Evolutionary conservation across 2,888 invertebrate species (phyloP).

Genomic region (Apeira syringaria): DNA sequence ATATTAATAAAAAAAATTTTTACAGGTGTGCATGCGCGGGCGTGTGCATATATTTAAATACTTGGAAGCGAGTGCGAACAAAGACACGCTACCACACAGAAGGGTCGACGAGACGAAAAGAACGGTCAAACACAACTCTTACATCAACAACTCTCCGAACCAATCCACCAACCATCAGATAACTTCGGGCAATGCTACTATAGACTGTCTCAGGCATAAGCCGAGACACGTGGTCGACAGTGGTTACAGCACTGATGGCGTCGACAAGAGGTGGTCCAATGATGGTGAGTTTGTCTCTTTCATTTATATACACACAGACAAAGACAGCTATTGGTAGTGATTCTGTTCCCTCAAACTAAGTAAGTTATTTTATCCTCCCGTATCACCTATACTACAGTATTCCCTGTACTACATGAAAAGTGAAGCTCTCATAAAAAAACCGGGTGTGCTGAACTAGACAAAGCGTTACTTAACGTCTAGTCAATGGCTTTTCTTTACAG

Average conservation of each 20-base stretch:
- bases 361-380: no score
- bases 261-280: slow-evolving; percentile 93
- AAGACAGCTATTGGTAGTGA: no score
- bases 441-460: no score
- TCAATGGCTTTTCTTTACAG: no score
- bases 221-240: slow-evolving; percentile 92
- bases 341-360: no score
- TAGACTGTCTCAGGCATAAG: slow-evolving; percentile 75
- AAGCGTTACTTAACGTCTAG: no score
- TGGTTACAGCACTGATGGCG: slow-evolving; percentile 94
- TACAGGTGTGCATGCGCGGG: slow-evolving; percentile 94
- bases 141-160: slow-evolving; percentile 59
- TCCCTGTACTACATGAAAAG: no score
- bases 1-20: no score
- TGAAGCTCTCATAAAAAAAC: no score
- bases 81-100: slow-evolving; percentile 80
- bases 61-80: slow-evolving; percentile 93
- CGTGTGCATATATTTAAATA: slow-evolving; percentile 97
- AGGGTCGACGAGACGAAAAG: slow-evolving; percentile 77
- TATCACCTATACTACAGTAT: no score
- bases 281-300: slow-evolving; percentile 79
- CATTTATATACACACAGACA: no score
- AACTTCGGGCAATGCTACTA: slow-evolving; percentile 73
- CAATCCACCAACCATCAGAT: slow-evolving; percentile 60
- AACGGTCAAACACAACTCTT: slow-evolving; percentile 69